Conservation (phyloP, 1,140 invertebrate genomes). For the Hirudo medicinalis region DNA sequence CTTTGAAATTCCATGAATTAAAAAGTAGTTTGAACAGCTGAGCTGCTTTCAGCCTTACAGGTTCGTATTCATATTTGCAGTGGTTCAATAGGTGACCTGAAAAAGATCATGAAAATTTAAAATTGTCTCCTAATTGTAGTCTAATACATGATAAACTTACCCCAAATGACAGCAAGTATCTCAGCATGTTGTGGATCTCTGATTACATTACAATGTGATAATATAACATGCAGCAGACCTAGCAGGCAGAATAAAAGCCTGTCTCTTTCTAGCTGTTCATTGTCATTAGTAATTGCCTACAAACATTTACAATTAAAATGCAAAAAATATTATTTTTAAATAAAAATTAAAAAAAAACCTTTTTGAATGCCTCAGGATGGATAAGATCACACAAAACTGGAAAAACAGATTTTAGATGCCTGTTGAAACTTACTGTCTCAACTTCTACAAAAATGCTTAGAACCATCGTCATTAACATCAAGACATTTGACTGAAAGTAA, state of each 20-base stretch:
- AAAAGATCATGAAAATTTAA: not conserved
- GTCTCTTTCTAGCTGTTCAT: slow-evolving; percentile 1
- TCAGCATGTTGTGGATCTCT: not conserved
- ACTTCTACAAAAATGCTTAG: slow-evolving; percentile 56
- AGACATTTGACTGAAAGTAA: slow-evolving; percentile 8
- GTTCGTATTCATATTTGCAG: slow-evolving; percentile 7
- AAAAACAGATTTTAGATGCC: slow-evolving; percentile 47
- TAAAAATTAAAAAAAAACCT: not conserved
- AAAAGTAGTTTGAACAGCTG: not conserved
- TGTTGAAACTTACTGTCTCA: slow-evolving; percentile 54
- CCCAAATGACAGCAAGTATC: too few species aligned
- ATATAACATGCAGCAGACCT: not conserved
- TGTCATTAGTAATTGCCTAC: not conserved
- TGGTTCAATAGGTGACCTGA: not conserved
- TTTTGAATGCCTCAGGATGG: slow-evolving; percentile 28
- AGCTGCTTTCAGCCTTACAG: not conserved
- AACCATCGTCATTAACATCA: slow-evolving; percentile 48
- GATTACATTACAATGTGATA: not conserved
- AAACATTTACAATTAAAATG: not conserved
- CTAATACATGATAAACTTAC: too few species aligned
- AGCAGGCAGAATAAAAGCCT: not conserved
- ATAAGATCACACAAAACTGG: slow-evolving; percentile 47
- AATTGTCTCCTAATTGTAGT: too few species aligned
- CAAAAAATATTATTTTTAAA: not conserved
- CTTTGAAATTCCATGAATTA: not conserved